phyloP scores from a whole-genome alignment of 1,140 invertebrate species.

The Brachionus rotundiformis region DNA sequence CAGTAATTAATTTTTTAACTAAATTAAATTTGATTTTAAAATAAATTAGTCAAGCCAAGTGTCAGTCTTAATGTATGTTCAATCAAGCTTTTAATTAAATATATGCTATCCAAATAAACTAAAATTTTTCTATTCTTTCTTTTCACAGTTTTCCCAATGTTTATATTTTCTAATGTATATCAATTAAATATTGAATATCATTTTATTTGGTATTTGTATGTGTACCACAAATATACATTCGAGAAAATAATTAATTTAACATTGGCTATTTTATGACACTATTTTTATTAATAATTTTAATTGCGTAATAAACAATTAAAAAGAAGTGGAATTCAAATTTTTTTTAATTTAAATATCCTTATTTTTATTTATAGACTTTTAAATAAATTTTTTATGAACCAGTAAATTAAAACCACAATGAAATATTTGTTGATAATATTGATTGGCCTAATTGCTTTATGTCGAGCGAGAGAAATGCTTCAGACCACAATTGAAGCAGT shows the following conservation, averaged over 20 bases:
- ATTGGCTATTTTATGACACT: background rate
- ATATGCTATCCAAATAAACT: background rate
- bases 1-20: conserved; percentile 34
- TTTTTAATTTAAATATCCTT: background rate
- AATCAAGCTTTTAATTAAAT: conserved; percentile 26
- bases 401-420: conserved; percentile 3
- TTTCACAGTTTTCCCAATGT: conserved; percentile 25
- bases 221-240: background rate
- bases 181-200: conserved; percentile 5
- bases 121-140: background rate
- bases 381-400: background rate
- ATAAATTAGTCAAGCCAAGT: conserved; percentile 48
- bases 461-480: background rate
- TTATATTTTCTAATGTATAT: conserved; percentile 22
- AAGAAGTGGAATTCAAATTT: background rate
- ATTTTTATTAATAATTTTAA: background rate
- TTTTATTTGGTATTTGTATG: background rate
- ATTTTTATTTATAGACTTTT: background rate
- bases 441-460: background rate
- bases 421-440: background rate
- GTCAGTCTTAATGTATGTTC: conserved; percentile 33
- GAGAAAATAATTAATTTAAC: background rate
- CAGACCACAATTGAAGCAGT: background rate
- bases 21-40: conserved; percentile 33
- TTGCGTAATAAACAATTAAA: background rate